These are phyloP conservation scores for Donacobius atricapilla DNA, from an alignment of 2,113 vertebrate species.

Conservation along the genomic window DNA sequence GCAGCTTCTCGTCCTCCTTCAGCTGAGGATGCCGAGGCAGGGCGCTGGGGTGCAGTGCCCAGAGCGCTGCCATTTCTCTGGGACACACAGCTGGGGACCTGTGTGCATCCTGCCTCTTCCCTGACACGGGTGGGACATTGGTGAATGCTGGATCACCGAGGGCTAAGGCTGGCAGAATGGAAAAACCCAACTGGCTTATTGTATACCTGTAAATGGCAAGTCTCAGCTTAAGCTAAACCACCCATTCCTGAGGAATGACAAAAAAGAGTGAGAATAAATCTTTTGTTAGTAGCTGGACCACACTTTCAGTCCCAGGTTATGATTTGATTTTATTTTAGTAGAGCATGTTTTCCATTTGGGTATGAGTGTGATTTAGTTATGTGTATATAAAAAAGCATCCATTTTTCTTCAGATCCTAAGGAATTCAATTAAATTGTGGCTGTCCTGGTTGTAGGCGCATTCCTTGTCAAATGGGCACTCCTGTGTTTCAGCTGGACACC, in stretches of 20 bases:
- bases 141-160: neutral
- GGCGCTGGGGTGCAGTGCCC: neutral
- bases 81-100: neutral
- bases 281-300: neutral
- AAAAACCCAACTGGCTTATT: neutral
- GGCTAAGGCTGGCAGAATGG: neutral
- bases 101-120: neutral
- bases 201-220: neutral
- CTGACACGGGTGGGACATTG: accelerated
- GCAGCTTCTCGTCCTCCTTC: neutral
- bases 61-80: neutral
- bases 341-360: neutral
- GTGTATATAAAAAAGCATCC: neutral
- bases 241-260: neutral
- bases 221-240: neutral
- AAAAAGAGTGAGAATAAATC: neutral
- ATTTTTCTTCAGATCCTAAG: neutral
- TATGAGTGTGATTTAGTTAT: neutral
- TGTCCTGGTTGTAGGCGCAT: neutral
- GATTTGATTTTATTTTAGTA: neutral
- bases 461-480: neutral
- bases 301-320: neutral
- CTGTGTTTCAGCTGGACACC: neutral
- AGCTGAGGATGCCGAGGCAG: accelerated
- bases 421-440: neutral